These are phyloP conservation scores for Tragelaphus buxtoni DNA, from an alignment of 2,113 vertebrate genomes.

Conservation along the genomic window DNA sequence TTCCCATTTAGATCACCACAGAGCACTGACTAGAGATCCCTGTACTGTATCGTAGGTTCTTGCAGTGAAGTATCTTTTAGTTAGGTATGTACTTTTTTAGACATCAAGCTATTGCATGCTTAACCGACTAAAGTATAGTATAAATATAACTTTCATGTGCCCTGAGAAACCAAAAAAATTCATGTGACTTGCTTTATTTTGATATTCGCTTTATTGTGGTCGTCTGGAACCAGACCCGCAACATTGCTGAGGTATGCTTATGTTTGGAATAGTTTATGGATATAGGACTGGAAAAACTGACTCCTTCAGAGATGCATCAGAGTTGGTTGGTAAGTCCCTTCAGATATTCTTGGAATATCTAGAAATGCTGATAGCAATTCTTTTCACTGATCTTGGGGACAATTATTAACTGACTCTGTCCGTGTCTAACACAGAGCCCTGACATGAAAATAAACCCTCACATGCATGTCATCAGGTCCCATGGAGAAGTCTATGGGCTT, in stretches of 20 bases:
- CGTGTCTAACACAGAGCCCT: background rate
- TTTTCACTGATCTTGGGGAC: background rate
- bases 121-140: background rate
- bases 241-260: too few species aligned
- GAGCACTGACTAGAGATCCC: background rate
- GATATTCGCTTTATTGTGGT: too few species aligned
- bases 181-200: background rate
- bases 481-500: background rate
- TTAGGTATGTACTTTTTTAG: background rate
- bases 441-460: background rate
- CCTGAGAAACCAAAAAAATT: background rate
- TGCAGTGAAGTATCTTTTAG: background rate
- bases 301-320: too few species aligned
- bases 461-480: background rate
- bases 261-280: too few species aligned
- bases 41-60: background rate
- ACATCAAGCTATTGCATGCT: background rate
- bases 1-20: background rate
- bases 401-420: background rate
- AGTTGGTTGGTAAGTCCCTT: background rate
- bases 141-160: background rate
- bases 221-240: too few species aligned
- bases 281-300: too few species aligned
- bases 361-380: background rate
- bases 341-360: background rate